Base-by-base conservation (phyloP, 2,797 vertebrate genomes). In the Xiphophorus birchmanni region DNA sequence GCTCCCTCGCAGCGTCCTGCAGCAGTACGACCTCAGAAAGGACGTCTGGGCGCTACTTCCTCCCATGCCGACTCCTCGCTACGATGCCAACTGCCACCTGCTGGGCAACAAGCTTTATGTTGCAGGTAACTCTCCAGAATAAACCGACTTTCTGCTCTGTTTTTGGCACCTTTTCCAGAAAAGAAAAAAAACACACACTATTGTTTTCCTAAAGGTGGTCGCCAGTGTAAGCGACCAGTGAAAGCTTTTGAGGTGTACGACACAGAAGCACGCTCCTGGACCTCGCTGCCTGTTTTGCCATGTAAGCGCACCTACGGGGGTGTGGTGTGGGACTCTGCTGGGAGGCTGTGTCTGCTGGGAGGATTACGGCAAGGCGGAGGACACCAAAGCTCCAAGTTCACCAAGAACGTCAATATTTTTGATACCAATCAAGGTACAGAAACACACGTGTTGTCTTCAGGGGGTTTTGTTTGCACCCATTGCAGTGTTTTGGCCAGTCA, bases 21-120 rank as follows among this genome's bases (percentile, higher is more conserved):
- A 99, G 88, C 98, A 99, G 93, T 99, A 98, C 0, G 98, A 99
- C 93, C 96, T 96, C 91, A 96, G 98, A 54, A 99, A 99, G 93
- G 98, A 99, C 63, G 95, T 99, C 90, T 99, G 98, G 98, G 97
- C 97, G 23, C 96, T 98, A 0, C 96, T 99, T 83, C 97, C 98
- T 0, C 96, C 97, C 67, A 99, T 99, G 98, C 97, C 97, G 72
- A 99, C 98, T 0, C 96, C 98, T 0, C 96, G 98, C 81, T 99
- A 99, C 0, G 98, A 97, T 4, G 96, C 97, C 90, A 98, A 96
- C 0, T 95, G 96, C 80, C 95, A 97, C 85, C 96, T 99, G 60
- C 92, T 96, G 87, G 97, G 96, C 88, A 94, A 93, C 93, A 99
- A 98, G 92, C 97, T 99, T 94, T 99, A 98, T 1, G 97, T 99